Evolutionary conservation across 2,113 vertebrate genomes (phyloP), one percentile per base, ranked within the genome.

Genomic region (Odocoileus virginianus): DNA sequence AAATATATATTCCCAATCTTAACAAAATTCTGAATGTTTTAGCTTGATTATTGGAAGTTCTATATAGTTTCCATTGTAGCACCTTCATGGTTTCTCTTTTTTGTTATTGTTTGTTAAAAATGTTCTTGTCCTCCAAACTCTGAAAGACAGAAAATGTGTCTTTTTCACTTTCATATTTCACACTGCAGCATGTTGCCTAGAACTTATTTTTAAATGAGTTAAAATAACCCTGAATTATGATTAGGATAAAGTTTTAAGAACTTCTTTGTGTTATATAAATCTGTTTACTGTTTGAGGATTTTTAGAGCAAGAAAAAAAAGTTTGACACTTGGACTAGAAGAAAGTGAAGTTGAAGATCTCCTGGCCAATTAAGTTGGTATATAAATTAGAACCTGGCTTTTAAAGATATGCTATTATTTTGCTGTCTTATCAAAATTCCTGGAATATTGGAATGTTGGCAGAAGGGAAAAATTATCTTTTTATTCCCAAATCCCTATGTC

Each of bases 171-270:
- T 57, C 55, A 27, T 84, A 81, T 95, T 94, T 96, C 92, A 96
- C 30, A 54, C 28, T 85, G 67, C 50, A 17, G n/a, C 1, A 6
- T 92, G 60, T 76, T 97, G 40, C 74, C 21, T 87, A 43, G n/a
- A 40, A 92, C n/a, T 97, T 97, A 84, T 74, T 92, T 97, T 88
- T 92, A 97, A 96, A 64, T 61, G 60, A 97, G 36, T 98, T 95
- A 81, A 87, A 94, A 91, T 76, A 87, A 71, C n/a, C 85, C 64
- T 95, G 87, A 95, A 71, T 96, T 92, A 81, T 96, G 90, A 90
- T 7, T 27, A 54, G 60, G 40, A 61, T 76, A 36, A 74, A 92
- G 74, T 96, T 96, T 91, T 89, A 86, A 93, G 36, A 94, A 67
- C 30, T 57, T 64, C 50, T 88, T 84, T 89, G 40, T 93, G 36